Percentiles rank a stretch among this genome's conserved stretches.
Evolutionary conservation across 2,888 invertebrate species (phyloP).

Genomic region (Barypeithes pellucidus): DNA sequence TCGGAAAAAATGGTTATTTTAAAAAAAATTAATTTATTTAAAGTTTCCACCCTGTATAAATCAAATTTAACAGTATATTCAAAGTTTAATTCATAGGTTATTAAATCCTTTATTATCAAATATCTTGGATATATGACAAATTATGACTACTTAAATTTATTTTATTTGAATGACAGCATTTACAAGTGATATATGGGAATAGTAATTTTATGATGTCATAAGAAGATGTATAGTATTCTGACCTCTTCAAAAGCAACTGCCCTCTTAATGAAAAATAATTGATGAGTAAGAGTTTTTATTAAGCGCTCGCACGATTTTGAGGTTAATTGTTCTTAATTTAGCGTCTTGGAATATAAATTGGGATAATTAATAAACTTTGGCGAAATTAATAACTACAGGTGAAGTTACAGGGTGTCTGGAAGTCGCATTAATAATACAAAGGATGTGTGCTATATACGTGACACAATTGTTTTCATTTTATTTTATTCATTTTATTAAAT

Average conservation of each 20-base stretch:
- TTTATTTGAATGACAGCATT: slow-evolving; percentile 4
- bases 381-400: no score
- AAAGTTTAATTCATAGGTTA: neutral
- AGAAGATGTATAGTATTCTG: slow-evolving; percentile 9
- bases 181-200: slow-evolving; percentile 12
- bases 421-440: no score
- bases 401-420: no score
- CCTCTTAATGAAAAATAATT: slow-evolving; percentile 36
- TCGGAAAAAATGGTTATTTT: no score
- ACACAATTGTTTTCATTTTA: no score
- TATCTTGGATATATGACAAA: neutral
- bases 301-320: neutral
- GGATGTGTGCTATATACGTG: no score
- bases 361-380: no score
- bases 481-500: no score
- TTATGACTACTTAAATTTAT: slow-evolving; percentile 7
- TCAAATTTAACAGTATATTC: neutral
- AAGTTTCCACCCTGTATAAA: neutral
- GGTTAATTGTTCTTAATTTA: neutral
- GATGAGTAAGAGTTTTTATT: slow-evolving; percentile 24
- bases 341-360: no score
- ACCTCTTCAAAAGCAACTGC: slow-evolving; percentile 13
- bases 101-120: neutral
- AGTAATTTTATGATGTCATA: slow-evolving; percentile 3
- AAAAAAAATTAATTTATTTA: no score